Base-by-base conservation (phyloP, 2,888 invertebrate species). In the Eilema caniola region DNA sequence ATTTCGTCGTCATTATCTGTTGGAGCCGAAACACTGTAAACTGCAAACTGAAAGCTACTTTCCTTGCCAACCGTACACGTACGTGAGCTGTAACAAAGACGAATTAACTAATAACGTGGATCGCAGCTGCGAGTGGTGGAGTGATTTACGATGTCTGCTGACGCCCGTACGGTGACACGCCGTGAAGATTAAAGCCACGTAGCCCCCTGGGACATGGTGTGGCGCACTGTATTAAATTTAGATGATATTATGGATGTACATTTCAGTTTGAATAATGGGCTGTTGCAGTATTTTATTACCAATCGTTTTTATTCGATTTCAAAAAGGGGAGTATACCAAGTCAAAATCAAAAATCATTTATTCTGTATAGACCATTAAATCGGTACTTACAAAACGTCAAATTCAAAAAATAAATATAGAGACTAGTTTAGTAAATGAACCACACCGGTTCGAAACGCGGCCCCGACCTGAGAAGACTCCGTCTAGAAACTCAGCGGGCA, bases 121-220 rank as follows among this genome's bases (percentile, higher is more conserved):
- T 59, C 64, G 63, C 80, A 82, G 83, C 81, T 80, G 81, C 61
- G 73, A 70, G 33, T 65, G 61, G 41, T 24, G 33, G 41, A 62
- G 76, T 80, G 83, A 85, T 82, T 85, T 79, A 85, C 79, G 73
- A 75, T 47, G 62, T 56, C 79, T 74, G 78, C 73, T 66, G 47
- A 66, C 70, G 61, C 71, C 75, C 69, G 62, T 67, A 69, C 66
- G 73, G 69, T 76, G 71, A 74, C 63, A 59, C 62, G 68, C 67
- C 74, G 80, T 78, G 82, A 77, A 85, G 85, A 85, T 85, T 83
- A 85, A 83, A 83, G 79, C 66, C 66, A 66, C 66, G 23, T 62
- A 64, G 74, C 72, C 75, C 85, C 80, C 83, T 20, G 83, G 82
- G 85, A 80, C 67, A 23, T 24, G 47, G 24, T 66, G 4, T 31